A percentile compares a stretch with the other conserved stretches of the same genome.
Evolutionary conservation across 2,797 vertebrate genomes (phyloP).

Genomic region (Acanthopagrus latus): DNA sequence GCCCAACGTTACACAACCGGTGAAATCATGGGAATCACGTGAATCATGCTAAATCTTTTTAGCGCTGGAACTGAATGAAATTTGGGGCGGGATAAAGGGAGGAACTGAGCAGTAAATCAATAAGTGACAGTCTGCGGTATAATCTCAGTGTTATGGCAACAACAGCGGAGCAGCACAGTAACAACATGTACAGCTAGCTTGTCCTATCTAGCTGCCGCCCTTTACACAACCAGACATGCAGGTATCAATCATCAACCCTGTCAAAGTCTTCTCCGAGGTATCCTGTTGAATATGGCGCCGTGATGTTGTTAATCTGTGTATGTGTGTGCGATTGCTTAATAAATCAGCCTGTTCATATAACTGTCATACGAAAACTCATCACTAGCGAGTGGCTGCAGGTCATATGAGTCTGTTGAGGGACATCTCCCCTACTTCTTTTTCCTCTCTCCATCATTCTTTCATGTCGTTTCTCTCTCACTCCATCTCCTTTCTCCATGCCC

Average conservation of each 20-base stretch:
- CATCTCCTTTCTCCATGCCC: conserved; percentile 22
- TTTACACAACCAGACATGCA: conserved; percentile 37
- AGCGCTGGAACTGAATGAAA: not conserved
- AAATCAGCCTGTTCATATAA: conserved; percentile 64
- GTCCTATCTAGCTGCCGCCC: not conserved
- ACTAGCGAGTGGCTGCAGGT: conserved; percentile 56
- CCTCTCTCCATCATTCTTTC: conserved; percentile 40
- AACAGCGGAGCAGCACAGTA: conserved; percentile 20
- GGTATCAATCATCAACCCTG: conserved; percentile 52
- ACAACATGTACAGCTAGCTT: conserved; percentile 24
- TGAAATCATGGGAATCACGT: conserved; percentile 1
- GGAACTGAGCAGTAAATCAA: conserved; percentile 24
- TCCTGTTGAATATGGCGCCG: conserved; percentile 42
- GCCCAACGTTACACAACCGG: conserved; percentile 9
- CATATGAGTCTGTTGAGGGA: conserved; percentile 38
- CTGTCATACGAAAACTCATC: conserved; percentile 59
- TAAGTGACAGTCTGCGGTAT: conserved; percentile 22
- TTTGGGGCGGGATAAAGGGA: not conserved
- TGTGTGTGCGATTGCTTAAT: conserved; percentile 32
- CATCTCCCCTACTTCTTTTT: conserved; percentile 12
- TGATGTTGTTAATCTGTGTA: conserved; percentile 33
- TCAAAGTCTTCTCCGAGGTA: conserved; percentile 44
- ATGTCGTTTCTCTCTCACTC: conserved; percentile 34
- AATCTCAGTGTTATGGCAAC: conserved; percentile 42
- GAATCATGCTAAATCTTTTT: conserved; percentile 25